Evolutionary conservation across 2,113 vertebrate species (phyloP).

Genomic region (Myocastor coypus): DNA sequence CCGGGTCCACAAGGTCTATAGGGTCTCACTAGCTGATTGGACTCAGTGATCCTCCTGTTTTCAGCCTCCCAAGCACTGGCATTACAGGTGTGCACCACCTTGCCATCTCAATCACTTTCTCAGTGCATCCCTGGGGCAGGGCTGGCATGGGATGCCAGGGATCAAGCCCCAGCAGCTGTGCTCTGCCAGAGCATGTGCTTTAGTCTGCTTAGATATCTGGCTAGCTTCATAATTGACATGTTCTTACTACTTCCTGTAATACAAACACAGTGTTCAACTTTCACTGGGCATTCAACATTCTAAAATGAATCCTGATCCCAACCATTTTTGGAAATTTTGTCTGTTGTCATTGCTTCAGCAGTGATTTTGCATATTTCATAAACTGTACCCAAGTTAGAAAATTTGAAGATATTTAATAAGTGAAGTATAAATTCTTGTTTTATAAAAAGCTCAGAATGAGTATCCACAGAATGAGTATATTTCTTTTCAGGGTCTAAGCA

Average conservation of each 20-base stretch:
- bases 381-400: not conserved
- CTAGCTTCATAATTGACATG: too few species aligned
- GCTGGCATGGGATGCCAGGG: too few species aligned
- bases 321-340: not conserved
- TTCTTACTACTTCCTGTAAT: not conserved
- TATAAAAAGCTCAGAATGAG: not conserved
- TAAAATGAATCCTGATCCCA: not conserved
- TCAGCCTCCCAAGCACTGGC: too few species aligned
- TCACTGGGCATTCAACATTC: not conserved
- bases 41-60: too few species aligned
- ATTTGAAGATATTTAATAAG: slow-evolving; percentile 4
- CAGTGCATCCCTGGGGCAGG: too few species aligned
- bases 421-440: not conserved
- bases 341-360: not conserved
- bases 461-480: not conserved
- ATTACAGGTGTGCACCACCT: too few species aligned
- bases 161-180: too few species aligned
- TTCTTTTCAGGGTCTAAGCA: not conserved
- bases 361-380: not conserved
- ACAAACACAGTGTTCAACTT: not conserved
- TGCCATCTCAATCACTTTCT: too few species aligned
- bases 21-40: too few species aligned
- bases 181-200: too few species aligned
- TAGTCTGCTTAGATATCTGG: too few species aligned
- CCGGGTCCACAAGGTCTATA: too few species aligned